A percentile compares a stretch with the other conserved stretches of the same genome.
Evolutionary conservation across 92 coral and sea anemone species (phyloP).

Genomic region (Heliopora coerulea): DNA sequence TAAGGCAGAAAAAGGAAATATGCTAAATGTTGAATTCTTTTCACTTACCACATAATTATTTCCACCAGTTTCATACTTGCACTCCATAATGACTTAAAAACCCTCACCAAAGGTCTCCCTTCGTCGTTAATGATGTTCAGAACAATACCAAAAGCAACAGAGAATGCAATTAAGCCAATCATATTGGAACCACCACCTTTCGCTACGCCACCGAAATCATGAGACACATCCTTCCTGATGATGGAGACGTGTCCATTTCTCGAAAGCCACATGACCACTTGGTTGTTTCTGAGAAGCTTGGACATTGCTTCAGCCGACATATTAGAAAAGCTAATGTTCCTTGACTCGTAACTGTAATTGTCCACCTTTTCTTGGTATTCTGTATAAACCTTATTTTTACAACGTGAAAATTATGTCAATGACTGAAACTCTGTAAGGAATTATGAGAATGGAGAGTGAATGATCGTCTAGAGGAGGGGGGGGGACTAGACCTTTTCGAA

Average conservation of each 20-base stretch:
- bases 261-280: neutral
- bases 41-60: constrained; percentile 35
- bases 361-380: neutral
- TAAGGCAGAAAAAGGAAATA: neutral
- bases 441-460: too few relatives aligned
- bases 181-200: constrained; percentile 31
- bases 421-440: too few relatives aligned
- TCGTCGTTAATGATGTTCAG: constrained; percentile 28
- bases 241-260: neutral
- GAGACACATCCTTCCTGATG: constrained; percentile 4
- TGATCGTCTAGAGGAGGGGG: too few relatives aligned
- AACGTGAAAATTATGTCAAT: neutral
- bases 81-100: constrained; percentile 36
- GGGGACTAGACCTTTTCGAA: too few relatives aligned
- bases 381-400: constrained; percentile 9
- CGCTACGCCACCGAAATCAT: constrained; percentile 25
- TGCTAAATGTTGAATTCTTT: neutral
- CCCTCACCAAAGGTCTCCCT: constrained; percentile 15
- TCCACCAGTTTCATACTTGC: constrained; percentile 34
- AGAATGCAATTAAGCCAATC: constrained; percentile 26
- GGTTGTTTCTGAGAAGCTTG: constrained; percentile 6
- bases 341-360: constrained; percentile 10
- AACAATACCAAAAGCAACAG: constrained; percentile 34
- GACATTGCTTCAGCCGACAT: constrained; percentile 27
- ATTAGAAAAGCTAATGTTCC: constrained; percentile 1